Base-by-base conservation (phyloP, 2,797 vertebrate genomes). In the Catamblyrhynchus diadema region DNA sequence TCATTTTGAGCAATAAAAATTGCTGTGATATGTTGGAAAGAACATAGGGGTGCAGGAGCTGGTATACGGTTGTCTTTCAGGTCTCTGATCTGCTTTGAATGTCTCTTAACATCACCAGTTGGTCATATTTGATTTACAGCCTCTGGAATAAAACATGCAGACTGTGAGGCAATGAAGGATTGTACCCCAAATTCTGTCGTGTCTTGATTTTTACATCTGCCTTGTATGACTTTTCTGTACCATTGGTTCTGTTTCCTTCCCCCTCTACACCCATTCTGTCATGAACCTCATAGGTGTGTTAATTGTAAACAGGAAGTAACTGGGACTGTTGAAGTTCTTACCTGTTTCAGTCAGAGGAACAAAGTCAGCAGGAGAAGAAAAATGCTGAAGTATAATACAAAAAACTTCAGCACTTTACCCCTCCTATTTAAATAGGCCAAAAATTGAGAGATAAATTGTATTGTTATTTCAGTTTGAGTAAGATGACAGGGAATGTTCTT, bases 241-340 rank as follows among this genome's bases (percentile, higher is more conserved):
- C 44, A 14, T 51, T 75, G 32, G 8, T 64, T 83, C 23, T 14
- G 10, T 50, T 57, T 65, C 61, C 35, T 84, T 60, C 37, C 14
- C 16, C 28, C 22, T 84, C 74, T 45, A 17, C 2, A 0, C 67
- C 42, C 21, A 10, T 87, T 60, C 53, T 88, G 19, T 66, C 51
- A 20, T 62, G 13, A 65, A 24, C 39, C 85, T 90, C 41, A 20
- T 67, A 64, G 56, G 30, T 66, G 30, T 78, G 51, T 71, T 88
- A 86, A 51, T 21, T 70, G 48, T 80, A 81, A 97, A 77, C 48
- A 67, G 82, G 56, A 90, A 90, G 28, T 91, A 90, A 62, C 39
- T 54, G 66, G 70, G 30, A 84, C 59, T 57, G 44, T 73, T 81
- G 54, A 69, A 79, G 50, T 88, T 81, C 70, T 73, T 75, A 75